A percentile compares a stretch with the other conserved stretches of the same genome.
These are phyloP conservation scores for Pseudomyrmex pallidus DNA, from an alignment of 1,140 invertebrate genomes.

Conservation along the genomic window DNA sequence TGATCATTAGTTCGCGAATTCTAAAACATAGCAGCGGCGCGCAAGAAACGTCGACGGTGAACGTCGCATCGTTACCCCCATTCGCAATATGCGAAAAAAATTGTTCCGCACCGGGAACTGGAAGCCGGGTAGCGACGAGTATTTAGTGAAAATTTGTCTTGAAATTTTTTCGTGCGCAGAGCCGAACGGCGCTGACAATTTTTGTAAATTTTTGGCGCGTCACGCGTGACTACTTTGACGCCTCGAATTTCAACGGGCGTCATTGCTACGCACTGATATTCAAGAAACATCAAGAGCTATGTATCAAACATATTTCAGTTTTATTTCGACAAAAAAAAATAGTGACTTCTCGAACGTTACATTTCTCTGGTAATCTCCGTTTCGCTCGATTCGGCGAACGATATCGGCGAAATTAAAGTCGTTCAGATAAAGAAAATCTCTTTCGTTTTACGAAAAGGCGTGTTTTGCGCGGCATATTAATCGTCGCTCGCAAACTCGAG, in stretches of 20 bases:
- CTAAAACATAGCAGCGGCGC: conserved; percentile 44
- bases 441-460: conserved; percentile 12
- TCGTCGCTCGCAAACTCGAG: conserved; percentile 55
- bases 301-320: conserved; percentile 46
- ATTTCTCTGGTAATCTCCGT: neutral
- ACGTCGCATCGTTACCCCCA: neutral
- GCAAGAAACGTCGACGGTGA: conserved; percentile 34
- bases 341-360: conserved; percentile 28
- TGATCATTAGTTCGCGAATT: conserved; percentile 68
- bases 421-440: conserved; percentile 21
- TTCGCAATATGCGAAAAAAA: conserved; percentile 26
- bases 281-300: conserved; percentile 59
- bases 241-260: conserved; percentile 60
- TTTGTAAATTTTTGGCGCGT: conserved; percentile 62
- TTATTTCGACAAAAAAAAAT: conserved; percentile 24
- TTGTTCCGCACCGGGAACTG: conserved; percentile 16
- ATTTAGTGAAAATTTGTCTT: conserved; percentile 58
- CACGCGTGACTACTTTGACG: conserved; percentile 61
- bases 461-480: conserved; percentile 43
- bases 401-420: neutral
- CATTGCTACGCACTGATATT: conserved; percentile 58
- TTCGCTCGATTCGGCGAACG: neutral
- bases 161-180: conserved; percentile 45
- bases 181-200: conserved; percentile 51
- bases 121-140: conserved; percentile 12